Evolutionary conservation across 2,888 invertebrate species (phyloP).

Genomic region (Sceliomorpha sp.): DNA sequence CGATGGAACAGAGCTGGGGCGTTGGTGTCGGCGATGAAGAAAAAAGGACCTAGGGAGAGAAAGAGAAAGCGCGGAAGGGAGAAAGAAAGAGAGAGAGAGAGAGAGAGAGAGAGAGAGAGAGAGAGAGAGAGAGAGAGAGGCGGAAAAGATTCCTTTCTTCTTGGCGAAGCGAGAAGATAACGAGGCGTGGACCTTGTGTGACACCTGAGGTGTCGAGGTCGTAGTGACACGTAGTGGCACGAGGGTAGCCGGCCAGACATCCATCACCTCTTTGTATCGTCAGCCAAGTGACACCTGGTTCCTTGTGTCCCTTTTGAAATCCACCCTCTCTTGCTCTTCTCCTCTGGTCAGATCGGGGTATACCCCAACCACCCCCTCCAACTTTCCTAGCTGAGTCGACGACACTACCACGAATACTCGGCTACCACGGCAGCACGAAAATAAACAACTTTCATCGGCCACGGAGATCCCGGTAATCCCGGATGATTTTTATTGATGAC

Average conservation of each 20-base stretch:
- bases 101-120: no score
- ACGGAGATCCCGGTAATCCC: conserved; percentile 57
- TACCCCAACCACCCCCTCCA: neutral
- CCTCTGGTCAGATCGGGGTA: conserved; percentile 19
- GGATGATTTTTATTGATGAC: conserved; percentile 69
- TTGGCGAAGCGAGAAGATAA: conserved; percentile 61
- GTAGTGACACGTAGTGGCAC: conserved; percentile 70
- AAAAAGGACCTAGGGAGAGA: no score
- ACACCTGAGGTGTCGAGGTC: conserved; percentile 73
- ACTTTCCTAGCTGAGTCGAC: no score
- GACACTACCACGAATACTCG: conserved; percentile 59
- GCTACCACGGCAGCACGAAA: conserved; percentile 58
- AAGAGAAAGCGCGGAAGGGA: no score
- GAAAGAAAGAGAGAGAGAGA: no score
- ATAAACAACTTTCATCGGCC: conserved; percentile 63
- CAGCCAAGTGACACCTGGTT: conserved; percentile 74
- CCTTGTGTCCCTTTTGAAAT: conserved; percentile 60
- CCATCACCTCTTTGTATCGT: conserved; percentile 75
- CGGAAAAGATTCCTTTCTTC: conserved; percentile 43
- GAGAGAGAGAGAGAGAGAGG: conserved; percentile 18
- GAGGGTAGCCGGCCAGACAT: conserved; percentile 70
- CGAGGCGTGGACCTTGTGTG: conserved; percentile 72
- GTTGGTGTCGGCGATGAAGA: no score
- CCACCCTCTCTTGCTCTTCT: conserved; percentile 47
- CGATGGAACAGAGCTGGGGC: no score